Conservation (phyloP, 2,113 vertebrate genomes). For the Zapus hudsonius region DNA sequence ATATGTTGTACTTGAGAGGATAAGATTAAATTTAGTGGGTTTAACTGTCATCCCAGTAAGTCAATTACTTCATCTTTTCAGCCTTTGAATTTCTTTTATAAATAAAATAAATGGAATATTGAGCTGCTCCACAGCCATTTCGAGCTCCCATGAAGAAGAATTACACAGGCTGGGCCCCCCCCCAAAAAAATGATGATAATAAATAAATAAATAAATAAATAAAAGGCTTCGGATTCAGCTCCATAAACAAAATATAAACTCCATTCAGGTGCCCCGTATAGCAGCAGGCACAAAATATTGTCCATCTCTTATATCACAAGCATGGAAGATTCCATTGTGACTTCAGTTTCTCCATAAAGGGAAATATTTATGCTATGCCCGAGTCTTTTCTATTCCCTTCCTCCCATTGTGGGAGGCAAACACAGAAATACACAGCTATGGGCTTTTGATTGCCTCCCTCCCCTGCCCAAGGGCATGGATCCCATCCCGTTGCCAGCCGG, state of each 20-base stretch:
- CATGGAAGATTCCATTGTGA: conserved; percentile 88
- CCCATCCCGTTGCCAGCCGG: neutral
- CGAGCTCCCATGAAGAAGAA: conserved; percentile 89
- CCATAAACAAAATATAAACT: conserved; percentile 89
- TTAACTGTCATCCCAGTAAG: conserved; percentile 93
- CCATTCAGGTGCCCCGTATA: conserved; percentile 84
- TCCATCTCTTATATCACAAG: conserved; percentile 87
- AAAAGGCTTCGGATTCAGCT: conserved; percentile 86
- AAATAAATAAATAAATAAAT: conserved; percentile 41
- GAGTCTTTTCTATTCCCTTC: conserved; percentile 80
- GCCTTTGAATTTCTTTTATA: conserved; percentile 93
- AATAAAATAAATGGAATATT: conserved; percentile 94
- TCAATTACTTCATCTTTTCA: conserved; percentile 94
- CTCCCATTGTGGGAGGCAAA: conserved; percentile 78
- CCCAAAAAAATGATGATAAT: conserved; percentile 12
- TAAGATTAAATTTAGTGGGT: conserved; percentile 94
- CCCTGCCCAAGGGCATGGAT: conserved; percentile 22
- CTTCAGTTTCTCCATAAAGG: conserved; percentile 89
- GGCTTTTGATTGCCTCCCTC: conserved; percentile 62
- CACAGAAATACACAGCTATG: conserved; percentile 73
- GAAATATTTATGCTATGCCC: conserved; percentile 87
- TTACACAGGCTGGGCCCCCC: conserved; percentile 88
- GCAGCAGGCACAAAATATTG: conserved; percentile 86
- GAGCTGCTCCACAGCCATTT: conserved; percentile 89
- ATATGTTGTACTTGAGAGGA: conserved; percentile 93